Percentiles rank a stretch among this genome's conserved stretches.
These are phyloP conservation scores for Orcinus orca DNA, from an alignment of 2,113 vertebrate species.

Conservation along the genomic window DNA sequence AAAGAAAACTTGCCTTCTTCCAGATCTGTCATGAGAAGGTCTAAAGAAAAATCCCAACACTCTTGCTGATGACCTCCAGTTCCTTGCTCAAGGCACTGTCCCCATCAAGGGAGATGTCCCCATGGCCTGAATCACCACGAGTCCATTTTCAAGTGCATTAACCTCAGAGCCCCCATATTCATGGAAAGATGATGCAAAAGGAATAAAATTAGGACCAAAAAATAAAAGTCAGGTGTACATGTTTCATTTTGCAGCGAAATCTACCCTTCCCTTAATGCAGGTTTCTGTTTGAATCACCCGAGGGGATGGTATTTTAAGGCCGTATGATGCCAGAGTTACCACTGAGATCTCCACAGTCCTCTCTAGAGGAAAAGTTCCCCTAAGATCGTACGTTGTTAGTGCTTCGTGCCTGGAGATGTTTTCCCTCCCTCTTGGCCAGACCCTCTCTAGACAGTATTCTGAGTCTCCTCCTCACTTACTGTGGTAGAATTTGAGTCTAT, in stretches of 20 bases:
- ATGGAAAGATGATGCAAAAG: background rate
- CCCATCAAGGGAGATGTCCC: background rate
- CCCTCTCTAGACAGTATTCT: background rate
- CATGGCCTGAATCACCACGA: background rate
- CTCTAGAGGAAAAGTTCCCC: fast-evolving
- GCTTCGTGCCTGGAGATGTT: background rate
- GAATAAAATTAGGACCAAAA: background rate
- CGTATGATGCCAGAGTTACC: background rate
- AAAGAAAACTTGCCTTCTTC: background rate
- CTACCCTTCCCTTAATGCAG: background rate
- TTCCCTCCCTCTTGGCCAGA: background rate
- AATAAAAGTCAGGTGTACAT: background rate
- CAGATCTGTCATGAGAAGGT: background rate
- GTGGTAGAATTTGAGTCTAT: background rate
- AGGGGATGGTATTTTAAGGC: background rate
- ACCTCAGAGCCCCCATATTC: background rate
- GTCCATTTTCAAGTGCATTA: background rate
- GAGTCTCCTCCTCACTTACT: background rate
- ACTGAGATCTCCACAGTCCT: background rate
- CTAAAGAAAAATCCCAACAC: background rate
- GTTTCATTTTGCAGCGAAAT: background rate
- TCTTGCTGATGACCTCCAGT: background rate
- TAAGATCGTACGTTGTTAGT: background rate
- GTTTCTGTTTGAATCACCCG: background rate
- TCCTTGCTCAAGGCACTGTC: background rate